Evolutionary conservation across 2,888 invertebrate species (phyloP).

Genomic region (Erannis defoliaria): DNA sequence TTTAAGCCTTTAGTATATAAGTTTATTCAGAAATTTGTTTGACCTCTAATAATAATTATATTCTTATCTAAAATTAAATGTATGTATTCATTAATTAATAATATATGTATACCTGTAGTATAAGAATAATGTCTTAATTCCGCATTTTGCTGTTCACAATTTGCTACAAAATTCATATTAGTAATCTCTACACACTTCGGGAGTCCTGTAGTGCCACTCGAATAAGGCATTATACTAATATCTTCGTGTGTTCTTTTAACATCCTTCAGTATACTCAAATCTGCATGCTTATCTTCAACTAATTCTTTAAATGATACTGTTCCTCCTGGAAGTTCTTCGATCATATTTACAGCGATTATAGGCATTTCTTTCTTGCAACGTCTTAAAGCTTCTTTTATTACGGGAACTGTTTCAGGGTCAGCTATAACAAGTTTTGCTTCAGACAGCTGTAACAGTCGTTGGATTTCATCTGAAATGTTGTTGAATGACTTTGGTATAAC

Average conservation of each 20-base stretch:
- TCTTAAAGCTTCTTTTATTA: slow-evolving; percentile 77
- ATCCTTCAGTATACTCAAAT: slow-evolving; percentile 77
- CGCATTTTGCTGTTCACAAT: slow-evolving; percentile 71
- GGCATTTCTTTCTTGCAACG: slow-evolving; percentile 76
- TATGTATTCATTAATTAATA: too few relatives aligned
- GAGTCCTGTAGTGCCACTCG: slow-evolving; percentile 94
- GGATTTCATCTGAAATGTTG: slow-evolving; percentile 88
- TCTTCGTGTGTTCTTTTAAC: slow-evolving; percentile 81
- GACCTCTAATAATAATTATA: too few relatives aligned
- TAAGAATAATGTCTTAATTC: slow-evolving; percentile 57
- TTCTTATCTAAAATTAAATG: too few relatives aligned
- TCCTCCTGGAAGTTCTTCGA: slow-evolving; percentile 70
- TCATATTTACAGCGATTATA: slow-evolving; percentile 74
- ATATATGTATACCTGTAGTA: slow-evolving; percentile 63
- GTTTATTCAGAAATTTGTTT: too few relatives aligned
- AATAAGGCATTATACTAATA: slow-evolving; percentile 90
- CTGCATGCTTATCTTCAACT: slow-evolving; percentile 74
- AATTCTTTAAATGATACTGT: slow-evolving; percentile 88
- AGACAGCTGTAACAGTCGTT: slow-evolving; percentile 86
- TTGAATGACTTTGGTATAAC: not conserved
- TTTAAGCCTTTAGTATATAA: too few relatives aligned
- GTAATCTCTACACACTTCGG: slow-evolving; percentile 91
- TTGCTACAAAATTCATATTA: slow-evolving; percentile 85
- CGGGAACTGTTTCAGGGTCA: slow-evolving; percentile 80
- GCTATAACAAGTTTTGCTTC: slow-evolving; percentile 87